Evolutionary conservation across 2,113 vertebrate genomes (phyloP).

Genomic region (Epinephelus lanceolatus): DNA sequence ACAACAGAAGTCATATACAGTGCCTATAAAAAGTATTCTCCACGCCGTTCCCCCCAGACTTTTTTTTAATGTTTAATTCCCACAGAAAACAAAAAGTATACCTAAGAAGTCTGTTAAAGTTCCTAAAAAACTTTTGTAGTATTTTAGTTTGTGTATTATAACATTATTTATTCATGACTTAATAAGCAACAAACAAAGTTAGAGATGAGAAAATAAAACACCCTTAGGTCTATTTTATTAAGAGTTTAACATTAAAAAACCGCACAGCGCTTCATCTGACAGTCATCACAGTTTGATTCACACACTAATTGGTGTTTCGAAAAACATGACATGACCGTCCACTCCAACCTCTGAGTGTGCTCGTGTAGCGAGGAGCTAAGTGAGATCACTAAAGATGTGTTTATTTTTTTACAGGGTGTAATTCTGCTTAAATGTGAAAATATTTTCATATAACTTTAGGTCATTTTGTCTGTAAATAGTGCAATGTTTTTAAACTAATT

Average conservation of each 20-base stretch:
- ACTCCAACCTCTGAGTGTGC: too few relatives aligned
- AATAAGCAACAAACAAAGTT: slow-evolving; percentile 29
- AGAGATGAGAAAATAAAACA: background rate
- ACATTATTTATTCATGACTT: slow-evolving; percentile 32
- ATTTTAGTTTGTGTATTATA: slow-evolving; percentile 28
- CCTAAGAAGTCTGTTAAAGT: slow-evolving; percentile 13
- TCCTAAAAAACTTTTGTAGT: slow-evolving; percentile 20
- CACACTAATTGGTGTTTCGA: background rate
- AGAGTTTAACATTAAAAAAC: background rate
- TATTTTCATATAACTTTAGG: background rate
- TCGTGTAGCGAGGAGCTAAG: background rate
- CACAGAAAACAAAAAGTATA: slow-evolving; percentile 17
- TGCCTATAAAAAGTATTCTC: slow-evolving; percentile 53
- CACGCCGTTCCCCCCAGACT: background rate
- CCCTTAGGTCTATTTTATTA: background rate
- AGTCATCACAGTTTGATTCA: background rate
- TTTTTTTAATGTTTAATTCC: slow-evolving; percentile 55
- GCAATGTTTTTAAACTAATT: background rate
- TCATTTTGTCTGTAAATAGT: background rate
- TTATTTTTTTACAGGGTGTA: background rate
- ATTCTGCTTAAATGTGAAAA: background rate
- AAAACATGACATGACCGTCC: too few relatives aligned
- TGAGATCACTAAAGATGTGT: background rate
- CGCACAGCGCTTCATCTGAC: background rate
- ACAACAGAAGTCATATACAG: slow-evolving; percentile 14